Conservation (phyloP, 2,888 invertebrate species). For the Xanthia icteritia region DNA sequence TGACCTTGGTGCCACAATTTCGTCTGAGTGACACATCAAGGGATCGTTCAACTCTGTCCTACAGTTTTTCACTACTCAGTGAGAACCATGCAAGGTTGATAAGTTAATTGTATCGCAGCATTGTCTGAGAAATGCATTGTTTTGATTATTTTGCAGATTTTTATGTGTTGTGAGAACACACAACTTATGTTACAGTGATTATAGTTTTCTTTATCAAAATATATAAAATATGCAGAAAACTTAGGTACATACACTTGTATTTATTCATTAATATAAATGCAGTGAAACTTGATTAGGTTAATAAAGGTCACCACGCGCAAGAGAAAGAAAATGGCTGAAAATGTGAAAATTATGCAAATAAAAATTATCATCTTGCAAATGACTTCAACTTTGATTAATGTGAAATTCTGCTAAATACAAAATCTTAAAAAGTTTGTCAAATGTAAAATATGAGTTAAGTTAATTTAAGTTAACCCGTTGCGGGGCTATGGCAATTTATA, state of each 20-base stretch:
- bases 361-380: not conserved
- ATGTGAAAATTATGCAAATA: slow-evolving; percentile 20
- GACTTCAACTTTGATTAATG: not conserved
- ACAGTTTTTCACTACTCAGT: slow-evolving; percentile 15
- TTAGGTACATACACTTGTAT: not conserved
- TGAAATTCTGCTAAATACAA: not conserved
- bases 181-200: not conserved
- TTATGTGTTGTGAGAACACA: not conserved
- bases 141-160: slow-evolving; percentile 14
- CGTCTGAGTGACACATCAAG: slow-evolving; percentile 56
- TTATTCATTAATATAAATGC: not conserved
- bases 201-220: not conserved
- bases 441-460: not conserved
- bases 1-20: slow-evolving; percentile 55
- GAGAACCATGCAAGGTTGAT: slow-evolving; percentile 43
- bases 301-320: too few relatives aligned
- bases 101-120: slow-evolving; percentile 32
- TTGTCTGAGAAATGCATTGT: slow-evolving; percentile 48
- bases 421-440: not conserved
- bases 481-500: not conserved
- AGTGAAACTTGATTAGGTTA: not conserved
- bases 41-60: slow-evolving; percentile 64
- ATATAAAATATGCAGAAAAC: too few relatives aligned
- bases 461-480: not conserved
- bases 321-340: not conserved